Percentiles rank a stretch among this genome's conserved stretches.
Evolutionary conservation across 2,888 invertebrate species (phyloP).

Genomic region (Sphinx pinastri): DNA sequence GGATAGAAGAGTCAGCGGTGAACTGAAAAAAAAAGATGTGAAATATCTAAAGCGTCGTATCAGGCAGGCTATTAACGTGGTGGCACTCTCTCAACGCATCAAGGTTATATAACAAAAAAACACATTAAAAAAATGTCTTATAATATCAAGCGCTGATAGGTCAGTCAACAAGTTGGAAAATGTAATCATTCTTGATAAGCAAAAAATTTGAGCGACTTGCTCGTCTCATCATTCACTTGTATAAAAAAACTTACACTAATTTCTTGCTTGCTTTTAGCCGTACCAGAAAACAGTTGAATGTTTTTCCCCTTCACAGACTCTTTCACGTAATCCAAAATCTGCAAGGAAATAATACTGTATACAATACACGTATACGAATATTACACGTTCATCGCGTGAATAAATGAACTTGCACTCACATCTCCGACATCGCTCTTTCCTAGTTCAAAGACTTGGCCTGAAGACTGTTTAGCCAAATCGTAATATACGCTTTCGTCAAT

Average conservation of each 20-base stretch:
- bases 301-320: constrained; percentile 46
- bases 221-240: too few species aligned
- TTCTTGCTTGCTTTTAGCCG: constrained; percentile 24
- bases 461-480: constrained; percentile 51
- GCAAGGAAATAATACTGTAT: constrained; percentile 27
- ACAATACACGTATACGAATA: background rate
- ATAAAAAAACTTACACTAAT: constrained; percentile 44
- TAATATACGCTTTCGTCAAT: constrained; percentile 50
- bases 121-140: too few species aligned
- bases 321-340: constrained; percentile 54
- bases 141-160: too few species aligned
- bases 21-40: background rate
- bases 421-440: constrained; percentile 47
- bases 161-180: too few species aligned
- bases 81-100: too few species aligned
- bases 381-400: background rate
- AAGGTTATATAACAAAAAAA: background rate
- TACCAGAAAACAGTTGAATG: constrained; percentile 41
- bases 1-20: background rate
- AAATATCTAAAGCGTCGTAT: too few species aligned
- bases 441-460: constrained; percentile 60
- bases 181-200: too few species aligned
- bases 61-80: too few species aligned
- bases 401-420: constrained; percentile 43
- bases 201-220: too few species aligned